Evolutionary conservation across 2,797 vertebrate species (phyloP).

Genomic region (Pangasius sanitwongsei): DNA sequence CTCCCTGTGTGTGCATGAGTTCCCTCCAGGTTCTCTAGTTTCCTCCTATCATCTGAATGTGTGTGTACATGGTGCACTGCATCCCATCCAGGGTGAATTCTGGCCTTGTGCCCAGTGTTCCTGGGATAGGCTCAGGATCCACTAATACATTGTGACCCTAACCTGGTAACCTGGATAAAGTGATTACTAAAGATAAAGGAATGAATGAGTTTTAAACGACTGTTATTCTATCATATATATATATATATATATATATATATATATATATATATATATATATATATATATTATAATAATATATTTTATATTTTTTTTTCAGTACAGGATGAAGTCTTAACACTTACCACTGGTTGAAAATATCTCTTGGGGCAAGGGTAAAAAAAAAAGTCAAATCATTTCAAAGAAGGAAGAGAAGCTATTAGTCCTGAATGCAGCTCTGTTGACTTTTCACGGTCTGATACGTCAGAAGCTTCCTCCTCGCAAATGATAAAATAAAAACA

Average conservation of each 20-base stretch:
- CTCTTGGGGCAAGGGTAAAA: slow-evolving; percentile 6
- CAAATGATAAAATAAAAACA: slow-evolving; percentile 71
- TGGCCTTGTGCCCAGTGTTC: background rate
- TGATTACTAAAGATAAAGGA: background rate
- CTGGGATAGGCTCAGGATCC: background rate
- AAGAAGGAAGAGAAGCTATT: slow-evolving; percentile 72
- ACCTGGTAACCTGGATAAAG: background rate
- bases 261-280: too few species aligned
- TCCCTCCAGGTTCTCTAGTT: background rate
- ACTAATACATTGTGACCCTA: background rate
- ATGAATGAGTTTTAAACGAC: background rate
- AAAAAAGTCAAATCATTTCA: slow-evolving; percentile 60
- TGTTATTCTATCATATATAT: background rate
- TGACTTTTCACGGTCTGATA: slow-evolving; percentile 73
- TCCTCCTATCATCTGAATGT: background rate
- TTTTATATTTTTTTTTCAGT: background rate
- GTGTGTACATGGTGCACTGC: background rate
- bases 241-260: too few species aligned
- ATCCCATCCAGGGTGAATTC: background rate
- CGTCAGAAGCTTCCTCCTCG: slow-evolving; percentile 65
- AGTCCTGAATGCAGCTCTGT: slow-evolving; percentile 61
- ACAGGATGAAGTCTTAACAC: slow-evolving; percentile 32
- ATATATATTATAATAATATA: too few species aligned
- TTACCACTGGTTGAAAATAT: slow-evolving; percentile 28
- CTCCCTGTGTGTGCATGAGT: background rate